Percentiles rank a stretch among this genome's conserved stretches.
Conservation (phyloP, 1,140 invertebrate genomes). For the fruit fly (Drosophila melanogaster) region DNA sequence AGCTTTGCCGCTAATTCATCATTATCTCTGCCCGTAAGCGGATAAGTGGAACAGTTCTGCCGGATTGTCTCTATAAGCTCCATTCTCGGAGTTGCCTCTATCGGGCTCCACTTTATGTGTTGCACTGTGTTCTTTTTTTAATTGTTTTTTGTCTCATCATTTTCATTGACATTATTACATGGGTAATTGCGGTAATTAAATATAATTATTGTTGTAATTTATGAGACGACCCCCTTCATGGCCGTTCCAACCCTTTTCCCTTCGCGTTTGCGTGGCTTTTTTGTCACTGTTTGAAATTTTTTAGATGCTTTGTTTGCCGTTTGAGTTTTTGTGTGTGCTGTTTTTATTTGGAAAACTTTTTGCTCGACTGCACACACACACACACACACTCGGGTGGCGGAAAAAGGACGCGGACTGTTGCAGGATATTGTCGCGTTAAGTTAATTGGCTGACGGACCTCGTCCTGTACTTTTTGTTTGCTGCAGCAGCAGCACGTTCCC, state of each 20-base stretch:
- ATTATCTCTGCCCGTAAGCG: constrained; percentile 64
- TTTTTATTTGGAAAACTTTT: constrained; percentile 62
- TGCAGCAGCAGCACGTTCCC: constrained; percentile 35
- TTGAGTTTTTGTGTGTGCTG: constrained; percentile 48
- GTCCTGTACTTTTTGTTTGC: constrained; percentile 37
- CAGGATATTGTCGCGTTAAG: constrained; percentile 77
- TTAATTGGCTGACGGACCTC: constrained; percentile 63
- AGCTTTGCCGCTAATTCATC: constrained; percentile 57
- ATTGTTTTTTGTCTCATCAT: constrained; percentile 80
- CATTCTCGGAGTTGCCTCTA: neutral
- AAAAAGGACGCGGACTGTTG: constrained; percentile 22
- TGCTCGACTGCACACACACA: constrained; percentile 59
- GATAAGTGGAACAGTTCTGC: constrained; percentile 38
- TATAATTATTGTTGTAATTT: constrained; percentile 81
- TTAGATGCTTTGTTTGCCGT: constrained; percentile 48
- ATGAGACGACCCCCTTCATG: constrained; percentile 78
- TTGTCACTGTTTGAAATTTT: constrained; percentile 56
- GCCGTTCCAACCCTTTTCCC: constrained; percentile 25
- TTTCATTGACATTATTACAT: constrained; percentile 83
- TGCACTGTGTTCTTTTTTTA: constrained; percentile 63
- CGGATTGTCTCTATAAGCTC: constrained; percentile 28
- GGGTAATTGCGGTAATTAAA: constrained; percentile 81
- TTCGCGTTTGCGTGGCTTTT: constrained; percentile 15
- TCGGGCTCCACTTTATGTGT: constrained; percentile 3
- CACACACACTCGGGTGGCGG: constrained; percentile 20